These are phyloP conservation scores for Galemys pyrenaicus DNA, from an alignment of 2,113 vertebrate species.

Conservation along the genomic window DNA sequence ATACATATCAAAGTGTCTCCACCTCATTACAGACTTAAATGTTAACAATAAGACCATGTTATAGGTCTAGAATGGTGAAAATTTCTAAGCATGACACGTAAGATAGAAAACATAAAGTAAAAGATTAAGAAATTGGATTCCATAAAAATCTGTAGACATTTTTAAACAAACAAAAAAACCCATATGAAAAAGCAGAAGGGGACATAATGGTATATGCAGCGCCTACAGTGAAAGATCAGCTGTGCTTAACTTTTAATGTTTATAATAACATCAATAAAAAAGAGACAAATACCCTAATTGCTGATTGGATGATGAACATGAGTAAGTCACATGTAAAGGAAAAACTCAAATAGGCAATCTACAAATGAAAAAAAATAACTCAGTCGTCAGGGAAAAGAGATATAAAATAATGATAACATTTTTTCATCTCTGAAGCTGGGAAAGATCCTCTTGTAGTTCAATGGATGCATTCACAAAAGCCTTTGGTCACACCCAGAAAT, in stretches of 20 bases:
- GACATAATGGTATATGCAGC: background rate
- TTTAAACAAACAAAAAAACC: background rate
- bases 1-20: background rate
- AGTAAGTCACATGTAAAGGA: background rate
- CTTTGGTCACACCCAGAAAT: background rate
- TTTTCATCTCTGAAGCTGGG: background rate
- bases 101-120: background rate
- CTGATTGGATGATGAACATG: background rate
- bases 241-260: background rate
- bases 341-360: background rate
- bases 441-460: background rate
- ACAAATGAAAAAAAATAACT: background rate
- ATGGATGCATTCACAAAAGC: too few species aligned
- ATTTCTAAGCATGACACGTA: background rate
- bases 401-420: background rate
- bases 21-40: background rate
- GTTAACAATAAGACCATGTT: slow-evolving; percentile 30
- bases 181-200: background rate
- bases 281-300: background rate
- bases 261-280: background rate
- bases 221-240: background rate
- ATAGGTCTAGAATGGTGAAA: background rate
- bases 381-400: background rate
- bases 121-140: background rate
- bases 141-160: background rate